Evolutionary conservation across 2,888 invertebrate species (phyloP).

Genomic region (Uloborus plumipes): DNA sequence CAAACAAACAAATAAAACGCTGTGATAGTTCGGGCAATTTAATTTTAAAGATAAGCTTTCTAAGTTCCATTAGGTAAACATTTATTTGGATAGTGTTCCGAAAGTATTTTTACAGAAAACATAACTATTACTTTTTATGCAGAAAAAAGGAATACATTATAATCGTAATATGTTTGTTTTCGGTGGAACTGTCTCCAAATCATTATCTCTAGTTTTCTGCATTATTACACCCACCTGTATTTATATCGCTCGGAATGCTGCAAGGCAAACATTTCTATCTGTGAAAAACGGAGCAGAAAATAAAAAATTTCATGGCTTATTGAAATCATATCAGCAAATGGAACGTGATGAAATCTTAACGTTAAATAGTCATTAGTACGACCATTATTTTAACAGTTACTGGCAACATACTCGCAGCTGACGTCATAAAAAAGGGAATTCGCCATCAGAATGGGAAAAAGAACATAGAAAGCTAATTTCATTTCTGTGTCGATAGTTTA

Average conservation of each 20-base stretch:
- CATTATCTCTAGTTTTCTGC: not conserved
- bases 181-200: no score
- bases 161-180: no score
- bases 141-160: no score
- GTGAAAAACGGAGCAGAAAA: not conserved
- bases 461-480: conserved; percentile 1
- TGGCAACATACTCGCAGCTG: not conserved
- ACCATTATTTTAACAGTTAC: conserved; percentile 33
- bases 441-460: not conserved
- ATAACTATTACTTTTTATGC: no score
- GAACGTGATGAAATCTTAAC: conserved; percentile 36
- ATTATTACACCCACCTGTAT: not conserved
- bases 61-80: no score
- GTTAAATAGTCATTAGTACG: conserved; percentile 35
- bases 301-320: conserved; percentile 22
- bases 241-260: not conserved
- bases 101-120: no score
- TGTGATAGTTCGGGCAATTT: no score
- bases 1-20: no score
- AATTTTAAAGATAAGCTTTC: no score
- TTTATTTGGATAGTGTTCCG: no score
- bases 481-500: not conserved
- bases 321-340: conserved; percentile 50
- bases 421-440: no score
- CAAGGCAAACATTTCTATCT: not conserved